A percentile compares a stretch with the other conserved stretches of the same genome.
These are phyloP conservation scores for Cepaea nemoralis DNA, from an alignment of 1,140 invertebrate species.

Conservation along the genomic window DNA sequence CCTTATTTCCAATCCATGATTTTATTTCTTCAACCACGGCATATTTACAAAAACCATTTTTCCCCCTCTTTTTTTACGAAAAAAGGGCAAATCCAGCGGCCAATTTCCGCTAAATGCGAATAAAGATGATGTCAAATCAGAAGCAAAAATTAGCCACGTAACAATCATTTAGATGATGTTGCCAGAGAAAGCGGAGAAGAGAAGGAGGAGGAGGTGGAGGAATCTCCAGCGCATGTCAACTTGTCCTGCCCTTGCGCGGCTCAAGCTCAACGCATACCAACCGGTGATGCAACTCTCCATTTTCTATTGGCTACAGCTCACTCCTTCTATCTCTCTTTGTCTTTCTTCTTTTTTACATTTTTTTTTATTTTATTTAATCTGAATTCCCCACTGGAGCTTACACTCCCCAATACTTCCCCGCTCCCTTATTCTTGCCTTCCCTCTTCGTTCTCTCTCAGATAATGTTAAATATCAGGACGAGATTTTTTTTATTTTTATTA, in stretches of 20 bases:
- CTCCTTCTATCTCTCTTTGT: background rate
- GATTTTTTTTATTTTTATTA: no score
- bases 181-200: background rate
- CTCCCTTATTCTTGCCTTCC: no score
- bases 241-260: background rate
- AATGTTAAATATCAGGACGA: no score
- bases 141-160: background rate
- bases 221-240: background rate
- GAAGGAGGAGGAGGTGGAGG: background rate
- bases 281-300: background rate
- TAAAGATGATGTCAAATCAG: background rate
- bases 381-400: no score
- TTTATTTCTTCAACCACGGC: background rate
- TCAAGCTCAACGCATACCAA: background rate
- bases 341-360: background rate
- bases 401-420: no score
- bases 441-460: no score
- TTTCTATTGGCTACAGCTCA: background rate
- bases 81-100: background rate
- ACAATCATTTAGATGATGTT: conserved; percentile 1
- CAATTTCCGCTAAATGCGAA: background rate
- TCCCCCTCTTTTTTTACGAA: no score
- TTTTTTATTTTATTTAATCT: no score
- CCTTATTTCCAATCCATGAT: background rate
- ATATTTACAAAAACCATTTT: no score